A percentile compares a stretch with the other conserved stretches of the same genome.
Conservation (phyloP, 2,797 vertebrate genomes). For the Yasuhikotakia modesta region DNA sequence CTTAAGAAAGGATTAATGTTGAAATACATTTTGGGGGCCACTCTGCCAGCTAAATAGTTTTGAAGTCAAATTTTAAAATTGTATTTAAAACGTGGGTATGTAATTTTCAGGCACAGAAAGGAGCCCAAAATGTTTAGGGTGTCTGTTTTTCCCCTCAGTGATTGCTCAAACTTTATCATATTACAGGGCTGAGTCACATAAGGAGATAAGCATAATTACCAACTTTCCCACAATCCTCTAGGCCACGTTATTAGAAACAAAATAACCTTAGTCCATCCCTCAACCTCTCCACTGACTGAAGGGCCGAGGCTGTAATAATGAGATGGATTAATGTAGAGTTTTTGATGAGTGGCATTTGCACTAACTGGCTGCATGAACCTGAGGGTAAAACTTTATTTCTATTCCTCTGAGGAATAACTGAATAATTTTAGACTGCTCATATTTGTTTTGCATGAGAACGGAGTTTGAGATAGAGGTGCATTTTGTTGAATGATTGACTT, state of each 20-base stretch:
- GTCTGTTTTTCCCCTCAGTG: constrained; percentile 19
- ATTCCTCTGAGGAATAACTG: constrained; percentile 42
- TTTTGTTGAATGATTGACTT: constrained; percentile 9
- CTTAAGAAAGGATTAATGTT: background rate
- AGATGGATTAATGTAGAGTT: constrained; percentile 67
- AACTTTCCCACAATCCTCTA: constrained; percentile 50
- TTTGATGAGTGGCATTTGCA: constrained; percentile 73
- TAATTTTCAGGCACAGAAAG: constrained; percentile 10
- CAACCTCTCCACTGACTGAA: constrained; percentile 50
- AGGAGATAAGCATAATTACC: constrained; percentile 60
- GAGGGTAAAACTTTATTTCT: constrained; percentile 47
- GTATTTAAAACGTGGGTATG: background rate
- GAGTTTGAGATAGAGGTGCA: background rate
- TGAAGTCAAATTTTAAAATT: background rate
- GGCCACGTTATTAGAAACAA: constrained; percentile 55
- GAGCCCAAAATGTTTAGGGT: background rate
- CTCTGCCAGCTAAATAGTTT: background rate
- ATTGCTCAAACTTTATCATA: constrained; percentile 40
- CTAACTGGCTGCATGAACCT: constrained; percentile 68
- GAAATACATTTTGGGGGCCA: background rate
- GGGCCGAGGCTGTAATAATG: constrained; percentile 64
- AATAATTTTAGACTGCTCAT: constrained; percentile 9
- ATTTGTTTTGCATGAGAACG: constrained; percentile 11
- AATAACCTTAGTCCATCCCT: constrained; percentile 52
- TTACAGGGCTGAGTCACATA: constrained; percentile 52